Base-by-base conservation (phyloP, 1,140 invertebrate genomes). In the Drosophila triauraria region DNA sequence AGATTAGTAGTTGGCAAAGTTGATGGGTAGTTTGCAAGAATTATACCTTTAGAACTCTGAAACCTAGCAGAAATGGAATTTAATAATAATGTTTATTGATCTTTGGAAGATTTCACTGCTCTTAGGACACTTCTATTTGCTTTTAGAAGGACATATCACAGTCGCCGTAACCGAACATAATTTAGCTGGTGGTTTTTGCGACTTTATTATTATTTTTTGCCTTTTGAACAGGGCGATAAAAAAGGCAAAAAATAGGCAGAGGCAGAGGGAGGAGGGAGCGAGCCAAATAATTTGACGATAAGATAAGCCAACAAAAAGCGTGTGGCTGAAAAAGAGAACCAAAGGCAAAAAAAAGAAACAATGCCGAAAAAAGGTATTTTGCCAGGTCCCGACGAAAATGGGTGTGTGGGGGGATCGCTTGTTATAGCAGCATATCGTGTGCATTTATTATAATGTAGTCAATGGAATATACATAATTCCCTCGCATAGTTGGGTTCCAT, bases 171-270 rank as follows among this genome's bases (percentile, higher is more conserved):
- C 62, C 32, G 44, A 30, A 42, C n/a, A n/a, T 15, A 27, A 20
- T 60, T 78, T 53, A 53, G 23, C 50, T 68, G 51, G 56, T 60
- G 56, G 47, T 51, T 60, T 70, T 76, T 71, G 78, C 75, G 57
- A 76, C 47, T 76, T 78, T 83, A 70, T 87, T 82, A 63, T 69
- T 58, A 43, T 64, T 50, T 78, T 70, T 62, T 82, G 71, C 80
- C 67, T 83, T 87, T 87, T 79, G 70, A 64, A 64, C 75, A 38
- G 51, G 13, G 83, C 84, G 83, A 86, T 86, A 86, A 88, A 87
- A 84, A 64, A 9, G 27, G 74, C 69, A 58, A 46, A 42, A 56
- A 71, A 13, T 54, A 72, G 53, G 50, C 53, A 17, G 30, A 72
- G 54, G 17, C 44, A 32, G 35, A 32, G 44, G 46, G 38, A 38